A percentile compares a stretch with the other conserved stretches of the same genome.
Evolutionary conservation across 2,113 vertebrate species (phyloP).

Genomic region (Rallus limicola): DNA sequence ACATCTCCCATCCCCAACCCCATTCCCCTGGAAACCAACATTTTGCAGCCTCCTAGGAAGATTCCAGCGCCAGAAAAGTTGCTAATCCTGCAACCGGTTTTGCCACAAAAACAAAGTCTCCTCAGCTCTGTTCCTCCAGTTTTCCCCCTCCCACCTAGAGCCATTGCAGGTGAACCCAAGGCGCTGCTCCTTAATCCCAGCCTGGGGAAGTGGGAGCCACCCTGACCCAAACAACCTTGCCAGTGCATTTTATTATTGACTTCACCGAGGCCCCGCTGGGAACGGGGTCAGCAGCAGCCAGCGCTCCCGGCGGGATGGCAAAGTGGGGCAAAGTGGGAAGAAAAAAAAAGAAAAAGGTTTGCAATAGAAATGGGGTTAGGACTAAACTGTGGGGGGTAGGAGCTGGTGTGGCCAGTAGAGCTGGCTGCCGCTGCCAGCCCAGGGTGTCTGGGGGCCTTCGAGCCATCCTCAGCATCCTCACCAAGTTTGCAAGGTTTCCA

Average conservation of each 20-base stretch:
- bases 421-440: neutral
- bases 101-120: neutral
- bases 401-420: neutral
- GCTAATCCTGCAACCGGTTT: neutral
- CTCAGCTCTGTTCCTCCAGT: neutral
- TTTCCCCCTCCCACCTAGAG: neutral
- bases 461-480: neutral
- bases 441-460: accelerated
- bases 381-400: slow-evolving; percentile 24
- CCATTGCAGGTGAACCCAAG: neutral
- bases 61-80: neutral
- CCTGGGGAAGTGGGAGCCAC: neutral
- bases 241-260: neutral
- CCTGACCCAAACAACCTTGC: neutral
- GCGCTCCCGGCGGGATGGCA: neutral
- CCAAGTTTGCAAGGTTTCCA: neutral
- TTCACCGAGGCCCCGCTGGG: neutral
- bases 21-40: accelerated
- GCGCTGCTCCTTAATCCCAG: slow-evolving; percentile 14
- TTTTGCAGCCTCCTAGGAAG: neutral
- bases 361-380: slow-evolving; percentile 44
- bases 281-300: neutral
- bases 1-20: neutral
- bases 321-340: slow-evolving; percentile 29
- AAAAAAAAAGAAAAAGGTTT: neutral